phyloP scores from a whole-genome alignment of 2,888 invertebrate genomes.

The Micoletzkya japonica region DNA sequence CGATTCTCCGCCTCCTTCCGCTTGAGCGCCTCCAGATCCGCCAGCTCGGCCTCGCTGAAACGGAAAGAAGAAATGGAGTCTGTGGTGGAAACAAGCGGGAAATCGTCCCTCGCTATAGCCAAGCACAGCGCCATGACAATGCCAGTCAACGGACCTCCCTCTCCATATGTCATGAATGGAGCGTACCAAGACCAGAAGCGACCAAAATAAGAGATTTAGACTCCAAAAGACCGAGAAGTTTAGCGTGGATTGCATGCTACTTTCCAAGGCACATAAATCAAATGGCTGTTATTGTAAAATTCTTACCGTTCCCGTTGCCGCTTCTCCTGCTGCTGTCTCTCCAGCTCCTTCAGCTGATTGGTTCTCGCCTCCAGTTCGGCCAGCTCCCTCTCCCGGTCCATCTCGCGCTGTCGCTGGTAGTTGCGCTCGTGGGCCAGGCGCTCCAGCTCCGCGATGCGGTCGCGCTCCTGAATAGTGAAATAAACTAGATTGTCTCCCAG shows the following conservation, averaged over 20 bases:
- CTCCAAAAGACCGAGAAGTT: no score
- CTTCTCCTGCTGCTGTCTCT: constrained; percentile 52
- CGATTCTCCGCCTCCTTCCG: constrained; percentile 58
- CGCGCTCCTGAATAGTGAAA: constrained; percentile 29
- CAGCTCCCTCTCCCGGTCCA: constrained; percentile 47
- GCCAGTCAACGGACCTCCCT: no score
- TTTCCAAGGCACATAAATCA: no score
- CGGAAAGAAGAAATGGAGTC: not conserved
- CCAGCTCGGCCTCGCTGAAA: constrained; percentile 53
- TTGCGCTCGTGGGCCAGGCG: not conserved
- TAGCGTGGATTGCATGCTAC: no score
- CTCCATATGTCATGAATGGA: no score
- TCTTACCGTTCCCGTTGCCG: constrained; percentile 48
- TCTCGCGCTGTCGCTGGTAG: constrained; percentile 33
- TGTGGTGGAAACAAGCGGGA: not conserved
- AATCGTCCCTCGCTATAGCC: no score
- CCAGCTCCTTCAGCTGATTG: constrained; percentile 48
- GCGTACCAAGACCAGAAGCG: no score
- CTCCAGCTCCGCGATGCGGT: constrained; percentile 23
- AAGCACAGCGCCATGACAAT: no score
- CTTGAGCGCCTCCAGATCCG: constrained; percentile 51
- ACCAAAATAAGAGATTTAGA: no score
- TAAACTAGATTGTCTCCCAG: no score
- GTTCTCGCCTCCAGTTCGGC: constrained; percentile 53
- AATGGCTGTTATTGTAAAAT: no score